Percentiles rank a stretch among this genome's conserved stretches.
Evolutionary conservation across 2,888 invertebrate genomes (phyloP).

Genomic region (Petrophora chlorosata): DNA sequence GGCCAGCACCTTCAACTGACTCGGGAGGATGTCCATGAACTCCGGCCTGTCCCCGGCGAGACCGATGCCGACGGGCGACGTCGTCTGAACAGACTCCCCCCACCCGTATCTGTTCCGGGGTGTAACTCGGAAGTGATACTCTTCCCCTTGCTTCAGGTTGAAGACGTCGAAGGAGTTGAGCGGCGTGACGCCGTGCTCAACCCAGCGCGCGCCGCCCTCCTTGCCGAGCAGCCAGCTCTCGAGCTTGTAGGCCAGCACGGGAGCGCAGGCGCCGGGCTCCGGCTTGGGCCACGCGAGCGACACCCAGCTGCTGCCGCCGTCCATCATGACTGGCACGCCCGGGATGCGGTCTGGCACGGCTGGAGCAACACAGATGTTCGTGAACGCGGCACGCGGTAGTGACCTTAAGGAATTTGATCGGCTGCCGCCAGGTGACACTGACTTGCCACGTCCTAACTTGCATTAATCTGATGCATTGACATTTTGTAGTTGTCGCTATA

Average conservation of each 20-base stretch:
- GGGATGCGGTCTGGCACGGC: slow-evolving; percentile 92
- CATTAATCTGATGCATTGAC: slow-evolving; percentile 47
- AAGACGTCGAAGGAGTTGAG: slow-evolving; percentile 92
- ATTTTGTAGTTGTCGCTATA: slow-evolving; percentile 3
- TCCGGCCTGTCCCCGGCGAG: slow-evolving; percentile 89
- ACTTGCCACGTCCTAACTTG: slow-evolving; percentile 56
- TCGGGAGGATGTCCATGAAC: slow-evolving; percentile 89
- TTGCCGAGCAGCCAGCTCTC: slow-evolving; percentile 92
- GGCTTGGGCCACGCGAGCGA: slow-evolving; percentile 93
- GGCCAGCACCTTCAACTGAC: slow-evolving; percentile 89
- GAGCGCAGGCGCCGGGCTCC: slow-evolving; percentile 85
- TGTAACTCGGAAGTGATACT: slow-evolving; percentile 94
- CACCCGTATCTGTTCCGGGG: slow-evolving; percentile 95
- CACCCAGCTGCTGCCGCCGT: slow-evolving; percentile 93
- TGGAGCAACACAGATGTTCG: slow-evolving; percentile 72
- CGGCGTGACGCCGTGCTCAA: slow-evolving; percentile 90
- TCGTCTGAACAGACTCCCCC: slow-evolving; percentile 90
- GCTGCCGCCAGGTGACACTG: slow-evolving; percentile 65
- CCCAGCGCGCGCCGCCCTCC: slow-evolving; percentile 93
- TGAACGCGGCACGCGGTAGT: slow-evolving; percentile 61
- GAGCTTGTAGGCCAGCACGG: slow-evolving; percentile 91
- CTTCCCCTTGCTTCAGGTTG: slow-evolving; percentile 90
- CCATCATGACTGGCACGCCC: slow-evolving; percentile 89
- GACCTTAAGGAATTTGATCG: slow-evolving; percentile 68
- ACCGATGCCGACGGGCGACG: slow-evolving; percentile 86